Evolutionary conservation across 2,888 invertebrate species (phyloP).

Genomic region (Dryadula phaetusa): DNA sequence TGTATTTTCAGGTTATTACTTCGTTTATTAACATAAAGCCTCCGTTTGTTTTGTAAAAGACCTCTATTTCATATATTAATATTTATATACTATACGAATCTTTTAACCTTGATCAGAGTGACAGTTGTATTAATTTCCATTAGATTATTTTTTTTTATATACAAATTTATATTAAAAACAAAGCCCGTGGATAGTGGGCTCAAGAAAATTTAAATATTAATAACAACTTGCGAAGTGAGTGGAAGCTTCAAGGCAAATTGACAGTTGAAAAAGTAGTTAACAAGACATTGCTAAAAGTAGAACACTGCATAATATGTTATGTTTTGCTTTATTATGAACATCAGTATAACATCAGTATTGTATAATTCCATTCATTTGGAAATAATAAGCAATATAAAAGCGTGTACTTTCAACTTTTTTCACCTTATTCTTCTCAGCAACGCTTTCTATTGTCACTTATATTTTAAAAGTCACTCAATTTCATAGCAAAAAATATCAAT

Average conservation of each 20-base stretch:
- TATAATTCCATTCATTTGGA: no score
- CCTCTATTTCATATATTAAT: conserved; percentile 30
- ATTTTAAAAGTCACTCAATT: no score
- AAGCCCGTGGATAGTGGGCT: not conserved
- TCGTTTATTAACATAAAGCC: conserved; percentile 55
- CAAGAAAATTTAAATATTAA: not conserved
- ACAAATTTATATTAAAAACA: not conserved
- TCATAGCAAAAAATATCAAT: no score
- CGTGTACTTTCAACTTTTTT: no score
- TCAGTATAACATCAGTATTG: no score
- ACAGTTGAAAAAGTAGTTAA: not conserved
- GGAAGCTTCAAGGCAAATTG: no score
- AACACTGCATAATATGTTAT: not conserved
- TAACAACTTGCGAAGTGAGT: not conserved
- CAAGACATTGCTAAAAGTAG: not conserved
- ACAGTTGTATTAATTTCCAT: conserved; percentile 8
- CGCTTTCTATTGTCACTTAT: no score
- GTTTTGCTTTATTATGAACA: no score
- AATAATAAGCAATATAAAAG: no score
- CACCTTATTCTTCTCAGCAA: no score
- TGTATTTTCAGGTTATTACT: conserved; percentile 63
- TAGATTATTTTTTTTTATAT: not conserved
- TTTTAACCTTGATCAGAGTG: conserved; percentile 13
- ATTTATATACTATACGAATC: conserved; percentile 26
- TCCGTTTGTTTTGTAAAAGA: conserved; percentile 45